Conservation (phyloP, 2,797 vertebrate genomes). For the Furcifer pardalis region DNA sequence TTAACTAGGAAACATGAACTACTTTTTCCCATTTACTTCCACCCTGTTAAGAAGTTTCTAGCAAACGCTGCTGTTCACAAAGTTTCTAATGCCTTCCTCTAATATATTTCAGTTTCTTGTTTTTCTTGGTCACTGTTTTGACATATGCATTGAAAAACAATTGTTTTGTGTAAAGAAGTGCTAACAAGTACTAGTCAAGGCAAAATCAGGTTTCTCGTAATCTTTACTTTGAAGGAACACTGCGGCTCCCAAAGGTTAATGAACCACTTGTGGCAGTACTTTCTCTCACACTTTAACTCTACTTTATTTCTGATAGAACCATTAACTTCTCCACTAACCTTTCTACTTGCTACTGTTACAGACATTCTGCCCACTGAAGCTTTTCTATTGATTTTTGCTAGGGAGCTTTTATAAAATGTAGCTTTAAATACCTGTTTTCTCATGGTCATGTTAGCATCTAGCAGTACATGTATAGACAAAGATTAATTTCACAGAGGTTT, state of each 20-base stretch:
- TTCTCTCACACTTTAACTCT: conserved; percentile 90
- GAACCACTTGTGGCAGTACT: conserved; percentile 92
- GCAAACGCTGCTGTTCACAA: not conserved
- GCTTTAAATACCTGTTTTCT: conserved; percentile 68
- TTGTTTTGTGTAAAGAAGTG: conserved; percentile 55
- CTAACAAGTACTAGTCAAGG: conserved; percentile 66
- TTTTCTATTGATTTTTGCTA: conserved; percentile 87
- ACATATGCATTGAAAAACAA: conserved; percentile 53
- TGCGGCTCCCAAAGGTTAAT: conserved; percentile 91
- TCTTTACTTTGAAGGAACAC: conserved; percentile 79
- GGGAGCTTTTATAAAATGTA: conserved; percentile 75
- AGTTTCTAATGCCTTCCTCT: not conserved
- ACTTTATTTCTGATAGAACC: conserved; percentile 92
- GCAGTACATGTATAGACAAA: conserved; percentile 54
- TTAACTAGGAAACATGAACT: too few relatives aligned
- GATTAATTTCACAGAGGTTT: conserved; percentile 63
- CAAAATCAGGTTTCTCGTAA: conserved; percentile 72
- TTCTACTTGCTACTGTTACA: conserved; percentile 89
- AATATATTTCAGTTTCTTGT: conserved; percentile 5
- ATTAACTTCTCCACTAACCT: conserved; percentile 92
- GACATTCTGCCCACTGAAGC: conserved; percentile 88
- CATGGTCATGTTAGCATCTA: conserved; percentile 58
- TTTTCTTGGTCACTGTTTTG: conserved; percentile 32
- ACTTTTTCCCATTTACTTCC: not conserved
- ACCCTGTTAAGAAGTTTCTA: not conserved